Conservation (phyloP, 2,888 invertebrate genomes). For the Colletes collaris region DNA sequence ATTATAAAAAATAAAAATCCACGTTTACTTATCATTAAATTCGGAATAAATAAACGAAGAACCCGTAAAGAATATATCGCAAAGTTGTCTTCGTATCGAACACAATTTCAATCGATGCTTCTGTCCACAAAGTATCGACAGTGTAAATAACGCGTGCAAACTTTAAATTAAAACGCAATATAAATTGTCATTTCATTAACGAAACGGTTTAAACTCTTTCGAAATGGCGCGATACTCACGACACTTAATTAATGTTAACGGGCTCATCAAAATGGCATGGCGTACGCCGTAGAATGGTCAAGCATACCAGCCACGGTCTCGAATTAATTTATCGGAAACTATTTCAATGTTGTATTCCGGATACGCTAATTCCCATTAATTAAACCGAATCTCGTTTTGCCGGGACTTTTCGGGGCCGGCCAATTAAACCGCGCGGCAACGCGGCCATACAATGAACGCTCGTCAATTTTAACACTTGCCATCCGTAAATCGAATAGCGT, state of each 20-base stretch:
- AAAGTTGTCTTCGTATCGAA: no score
- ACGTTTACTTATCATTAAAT: no score
- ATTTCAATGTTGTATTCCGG: slow-evolving; percentile 36
- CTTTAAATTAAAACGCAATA: no score
- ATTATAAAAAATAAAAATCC: no score
- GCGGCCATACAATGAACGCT: not conserved
- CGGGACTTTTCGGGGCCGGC: slow-evolving; percentile 30
- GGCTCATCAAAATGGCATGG: slow-evolving; percentile 5
- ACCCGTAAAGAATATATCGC: no score
- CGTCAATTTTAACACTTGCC: slow-evolving; percentile 19
- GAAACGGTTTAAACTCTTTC: not conserved
- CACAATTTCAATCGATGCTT: no score
- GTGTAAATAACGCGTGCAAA: no score
- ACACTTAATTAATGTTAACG: slow-evolving; percentile 23
- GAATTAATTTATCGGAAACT: slow-evolving; percentile 45
- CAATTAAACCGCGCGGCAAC: slow-evolving; percentile 21
- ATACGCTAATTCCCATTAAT: slow-evolving; percentile 47
- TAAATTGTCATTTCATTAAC: no score
- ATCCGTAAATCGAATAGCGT: slow-evolving; percentile 13
- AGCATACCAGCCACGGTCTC: slow-evolving; percentile 1
- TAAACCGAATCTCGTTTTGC: slow-evolving; percentile 43
- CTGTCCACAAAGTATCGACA: no score
- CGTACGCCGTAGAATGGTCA: slow-evolving; percentile 8
- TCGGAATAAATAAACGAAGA: no score
- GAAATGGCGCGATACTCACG: not conserved